Conservation (phyloP, 2,888 invertebrate genomes). For the Boloria euphrosyne region DNA sequence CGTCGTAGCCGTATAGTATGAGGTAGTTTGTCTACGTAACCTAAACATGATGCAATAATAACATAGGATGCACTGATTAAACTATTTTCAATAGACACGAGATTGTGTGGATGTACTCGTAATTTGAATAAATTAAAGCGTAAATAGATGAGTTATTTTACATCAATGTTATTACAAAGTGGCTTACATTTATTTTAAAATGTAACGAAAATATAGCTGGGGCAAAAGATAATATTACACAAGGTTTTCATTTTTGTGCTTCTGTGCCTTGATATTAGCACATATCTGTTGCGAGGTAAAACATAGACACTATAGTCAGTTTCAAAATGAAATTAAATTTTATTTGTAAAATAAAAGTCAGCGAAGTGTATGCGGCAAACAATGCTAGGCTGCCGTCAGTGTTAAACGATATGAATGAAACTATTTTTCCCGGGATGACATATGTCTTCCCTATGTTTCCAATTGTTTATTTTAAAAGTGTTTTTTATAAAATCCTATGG, state of each 20-base stretch:
- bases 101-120: too few relatives aligned
- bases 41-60: too few relatives aligned
- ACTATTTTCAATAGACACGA: too few relatives aligned
- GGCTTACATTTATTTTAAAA: conserved; percentile 10
- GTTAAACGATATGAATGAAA: conserved; percentile 33
- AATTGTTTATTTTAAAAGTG: conserved; percentile 20
- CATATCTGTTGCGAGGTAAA: conserved; percentile 28
- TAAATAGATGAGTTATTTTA: too few relatives aligned
- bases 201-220: conserved; percentile 9
- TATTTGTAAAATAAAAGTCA: conserved; percentile 37
- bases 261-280: conserved; percentile 29
- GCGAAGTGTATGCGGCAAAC: conserved; percentile 32
- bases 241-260: conserved; percentile 29
- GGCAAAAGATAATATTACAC: conserved; percentile 31
- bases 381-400: conserved; percentile 30
- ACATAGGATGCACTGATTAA: too few relatives aligned
- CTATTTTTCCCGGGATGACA: conserved; percentile 27
- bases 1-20: too few relatives aligned
- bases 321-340: conserved; percentile 37
- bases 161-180: not conserved
- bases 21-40: too few relatives aligned
- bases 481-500: conserved; percentile 10
- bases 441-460: conserved; percentile 25
- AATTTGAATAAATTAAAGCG: too few relatives aligned
- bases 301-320: conserved; percentile 33